Base-by-base conservation (phyloP, 2,888 invertebrate species). In the Blastobasis lacticolella region DNA sequence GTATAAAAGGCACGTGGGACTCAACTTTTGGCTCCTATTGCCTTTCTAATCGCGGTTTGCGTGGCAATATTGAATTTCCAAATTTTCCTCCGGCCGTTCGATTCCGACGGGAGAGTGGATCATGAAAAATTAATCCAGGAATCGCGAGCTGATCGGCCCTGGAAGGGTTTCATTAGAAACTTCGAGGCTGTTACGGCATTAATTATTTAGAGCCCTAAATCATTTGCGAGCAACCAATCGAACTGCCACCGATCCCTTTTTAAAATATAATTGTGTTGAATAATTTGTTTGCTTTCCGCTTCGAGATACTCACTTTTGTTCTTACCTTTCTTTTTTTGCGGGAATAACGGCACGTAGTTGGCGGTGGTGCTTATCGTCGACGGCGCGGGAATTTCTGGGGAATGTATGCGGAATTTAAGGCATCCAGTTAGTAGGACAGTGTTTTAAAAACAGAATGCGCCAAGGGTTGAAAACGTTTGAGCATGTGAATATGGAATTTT, bases 341-440 rank as follows among this genome's bases (percentile, higher is more conserved):
- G 88, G 60, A 89, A 85, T 51, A 91, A 90, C 46, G 90, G 89
- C 38, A 90, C 85, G 66, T 90, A 89, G 70, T 87, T 88, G 46
- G 88, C 80, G 47, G 87, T 83, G 40, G 90, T 90, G 56, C 90
- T 90, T 42, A 91, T 91, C 57, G 95, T 95, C 38, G 95, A 94
- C 41, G 95, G 95, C 37, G 95, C 94, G 46, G 95, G 94, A 81
- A 95, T 95, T 91, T 95, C 95, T 95, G 90, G 41, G 74, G 86
- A 65, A 36, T 8, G 23, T 9, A 23, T 23, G 23, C 23, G 23
- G 23, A 23, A 23, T 23, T 23, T 23, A 23, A 23, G 23, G 23
- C 23, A 23, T 23, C 23, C 23, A 23, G 23, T 23, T 23, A 23
- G 23, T 23, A 3, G 23, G 23, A 23, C 23, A 23, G 23, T 23